These are phyloP conservation scores for Pelecanoides urinatrix DNA, from an alignment of 2,113 vertebrate species.

Conservation along the genomic window DNA sequence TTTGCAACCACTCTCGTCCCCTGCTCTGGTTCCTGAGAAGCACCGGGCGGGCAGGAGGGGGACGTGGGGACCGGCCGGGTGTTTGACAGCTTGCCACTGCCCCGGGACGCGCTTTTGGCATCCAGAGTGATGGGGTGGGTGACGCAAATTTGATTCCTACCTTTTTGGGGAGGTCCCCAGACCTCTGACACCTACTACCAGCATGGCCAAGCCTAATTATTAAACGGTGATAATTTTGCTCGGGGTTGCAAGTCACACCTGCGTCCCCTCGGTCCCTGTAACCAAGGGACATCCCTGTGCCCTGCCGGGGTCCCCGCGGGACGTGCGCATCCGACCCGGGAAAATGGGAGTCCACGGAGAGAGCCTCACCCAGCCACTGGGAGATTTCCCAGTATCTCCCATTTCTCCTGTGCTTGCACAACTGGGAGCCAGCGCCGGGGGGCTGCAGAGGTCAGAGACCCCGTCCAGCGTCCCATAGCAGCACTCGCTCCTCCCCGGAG, in stretches of 20 bases:
- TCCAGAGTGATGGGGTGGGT: background rate
- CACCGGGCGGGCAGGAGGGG: background rate
- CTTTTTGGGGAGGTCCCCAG: no score
- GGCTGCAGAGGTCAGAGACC: background rate
- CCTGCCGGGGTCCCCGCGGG: accelerated
- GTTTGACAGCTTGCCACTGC: background rate
- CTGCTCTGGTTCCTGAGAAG: background rate
- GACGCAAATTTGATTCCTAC: background rate
- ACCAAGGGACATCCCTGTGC: background rate
- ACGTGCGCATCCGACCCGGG: background rate
- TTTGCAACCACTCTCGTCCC: constrained; percentile 47
- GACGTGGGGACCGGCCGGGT: accelerated
- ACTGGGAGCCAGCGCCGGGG: background rate
- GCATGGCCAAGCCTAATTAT: background rate
- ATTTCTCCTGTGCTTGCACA: background rate
- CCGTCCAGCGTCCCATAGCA: no score
- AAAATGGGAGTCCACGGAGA: accelerated
- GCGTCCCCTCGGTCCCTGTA: accelerated
- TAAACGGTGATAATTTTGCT: background rate
- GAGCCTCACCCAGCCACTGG: background rate
- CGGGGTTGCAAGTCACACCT: background rate
- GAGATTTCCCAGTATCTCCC: background rate
- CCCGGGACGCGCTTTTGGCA: background rate
- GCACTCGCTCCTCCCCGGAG: background rate
- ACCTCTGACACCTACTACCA: background rate